These are phyloP conservation scores for Sebastes jordani DNA, from an alignment of 2,797 vertebrate genomes.

Conservation along the genomic window DNA sequence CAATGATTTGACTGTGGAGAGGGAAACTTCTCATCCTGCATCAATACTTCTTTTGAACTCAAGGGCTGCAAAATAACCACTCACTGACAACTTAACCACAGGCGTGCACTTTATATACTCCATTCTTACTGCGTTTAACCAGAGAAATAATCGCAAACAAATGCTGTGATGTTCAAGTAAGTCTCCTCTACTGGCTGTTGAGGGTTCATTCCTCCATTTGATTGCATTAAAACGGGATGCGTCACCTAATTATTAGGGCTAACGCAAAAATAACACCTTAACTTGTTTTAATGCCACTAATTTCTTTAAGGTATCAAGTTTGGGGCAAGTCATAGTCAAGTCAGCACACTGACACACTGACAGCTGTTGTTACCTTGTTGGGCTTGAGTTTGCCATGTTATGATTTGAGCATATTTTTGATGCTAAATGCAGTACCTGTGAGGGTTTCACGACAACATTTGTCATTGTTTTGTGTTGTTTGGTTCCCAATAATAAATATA, in stretches of 20 bases:
- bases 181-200: neutral
- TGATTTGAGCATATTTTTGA: no score
- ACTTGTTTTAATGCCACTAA: no score
- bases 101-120: neutral
- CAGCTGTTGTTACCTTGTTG: no score
- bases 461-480: no score
- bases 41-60: neutral
- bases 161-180: neutral
- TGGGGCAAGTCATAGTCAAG: no score
- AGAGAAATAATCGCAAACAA: constrained; percentile 6
- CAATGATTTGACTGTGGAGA: constrained; percentile 4
- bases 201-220: constrained; percentile 25
- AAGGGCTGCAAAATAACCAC: neutral
- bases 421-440: no score
- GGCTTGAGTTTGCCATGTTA: no score
- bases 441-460: no score
- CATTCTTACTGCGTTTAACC: neutral
- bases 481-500: no score
- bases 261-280: no score
- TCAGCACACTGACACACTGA: no score
- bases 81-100: constrained; percentile 20
- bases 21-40: constrained; percentile 9
- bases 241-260: neutral
- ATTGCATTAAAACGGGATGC: constrained; percentile 14
- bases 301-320: no score